These are phyloP conservation scores for Siderastrea radians DNA, from an alignment of 92 coral and sea anemone species.

Conservation along the genomic window DNA sequence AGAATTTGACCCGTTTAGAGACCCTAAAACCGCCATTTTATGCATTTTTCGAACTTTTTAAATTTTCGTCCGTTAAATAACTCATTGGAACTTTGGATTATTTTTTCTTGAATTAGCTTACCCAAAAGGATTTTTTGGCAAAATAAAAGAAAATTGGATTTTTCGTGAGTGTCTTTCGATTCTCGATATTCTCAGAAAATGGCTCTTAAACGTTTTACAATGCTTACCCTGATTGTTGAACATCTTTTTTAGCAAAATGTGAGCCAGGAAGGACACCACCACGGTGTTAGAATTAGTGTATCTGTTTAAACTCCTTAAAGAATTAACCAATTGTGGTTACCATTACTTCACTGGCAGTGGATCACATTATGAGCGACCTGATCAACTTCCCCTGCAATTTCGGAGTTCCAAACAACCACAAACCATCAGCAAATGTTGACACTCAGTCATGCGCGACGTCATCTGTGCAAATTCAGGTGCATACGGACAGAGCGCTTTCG, in stretches of 20 bases:
- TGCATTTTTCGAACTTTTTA: too few relatives aligned
- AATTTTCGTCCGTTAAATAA: too few relatives aligned
- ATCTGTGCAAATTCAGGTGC: background rate
- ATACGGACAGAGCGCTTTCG: background rate
- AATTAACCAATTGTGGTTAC: conserved; percentile 4
- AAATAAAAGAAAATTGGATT: too few relatives aligned
- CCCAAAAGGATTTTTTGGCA: too few relatives aligned
- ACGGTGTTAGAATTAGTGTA: conserved; percentile 10
- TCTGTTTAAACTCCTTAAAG: background rate
- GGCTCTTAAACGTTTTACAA: background rate
- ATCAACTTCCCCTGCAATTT: background rate
- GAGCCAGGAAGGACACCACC: conserved; percentile 13
- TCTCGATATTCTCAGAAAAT: too few relatives aligned
- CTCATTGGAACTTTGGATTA: too few relatives aligned
- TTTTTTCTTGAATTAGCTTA: too few relatives aligned
- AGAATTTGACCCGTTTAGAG: too few relatives aligned
- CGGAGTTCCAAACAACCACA: background rate
- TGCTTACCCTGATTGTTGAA: conserved; percentile 1
- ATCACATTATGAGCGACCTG: background rate
- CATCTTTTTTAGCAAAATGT: conserved; percentile 19
- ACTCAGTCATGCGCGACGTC: too few relatives aligned
- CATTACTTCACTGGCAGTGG: background rate
- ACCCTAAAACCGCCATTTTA: too few relatives aligned
- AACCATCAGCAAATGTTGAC: background rate
- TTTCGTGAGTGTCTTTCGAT: too few relatives aligned